These are phyloP conservation scores for Choloepus didactylus DNA, from an alignment of 2,797 vertebrate species.

Conservation along the genomic window DNA sequence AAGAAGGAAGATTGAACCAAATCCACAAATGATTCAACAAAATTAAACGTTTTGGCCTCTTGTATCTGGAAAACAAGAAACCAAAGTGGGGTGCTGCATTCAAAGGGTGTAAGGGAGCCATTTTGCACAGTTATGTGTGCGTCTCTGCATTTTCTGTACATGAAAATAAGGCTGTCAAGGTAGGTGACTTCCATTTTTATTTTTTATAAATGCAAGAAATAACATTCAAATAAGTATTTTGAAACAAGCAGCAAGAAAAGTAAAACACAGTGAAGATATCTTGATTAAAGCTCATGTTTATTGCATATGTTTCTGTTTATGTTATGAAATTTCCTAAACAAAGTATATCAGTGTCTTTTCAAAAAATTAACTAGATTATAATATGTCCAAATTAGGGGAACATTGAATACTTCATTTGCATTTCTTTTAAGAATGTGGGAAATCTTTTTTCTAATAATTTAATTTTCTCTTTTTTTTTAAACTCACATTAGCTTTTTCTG, in stretches of 20 bases:
- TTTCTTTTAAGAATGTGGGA: slow-evolving; percentile 78
- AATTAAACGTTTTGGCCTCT: neutral
- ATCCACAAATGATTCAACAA: neutral
- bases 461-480: slow-evolving; percentile 78
- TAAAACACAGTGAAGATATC: neutral
- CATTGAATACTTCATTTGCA: neutral
- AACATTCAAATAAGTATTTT: neutral
- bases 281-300: neutral
- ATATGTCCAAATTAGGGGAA: slow-evolving; percentile 16
- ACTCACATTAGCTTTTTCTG: slow-evolving; percentile 75
- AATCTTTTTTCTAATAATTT: slow-evolving; percentile 79
- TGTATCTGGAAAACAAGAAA: neutral
- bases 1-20: neutral
- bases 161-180: neutral
- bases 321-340: neutral
- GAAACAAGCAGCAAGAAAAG: neutral
- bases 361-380: neutral
- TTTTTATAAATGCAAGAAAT: neutral
- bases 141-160: neutral
- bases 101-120: fast-evolving
- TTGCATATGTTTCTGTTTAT: neutral
- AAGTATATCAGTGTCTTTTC: neutral
- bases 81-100: fast-evolving
- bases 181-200: neutral
- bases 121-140: fast-evolving